Percentiles rank a stretch among this genome's conserved stretches.
Evolutionary conservation across 2,113 vertebrate genomes (phyloP).

Genomic region (Aplodontia rufa): DNA sequence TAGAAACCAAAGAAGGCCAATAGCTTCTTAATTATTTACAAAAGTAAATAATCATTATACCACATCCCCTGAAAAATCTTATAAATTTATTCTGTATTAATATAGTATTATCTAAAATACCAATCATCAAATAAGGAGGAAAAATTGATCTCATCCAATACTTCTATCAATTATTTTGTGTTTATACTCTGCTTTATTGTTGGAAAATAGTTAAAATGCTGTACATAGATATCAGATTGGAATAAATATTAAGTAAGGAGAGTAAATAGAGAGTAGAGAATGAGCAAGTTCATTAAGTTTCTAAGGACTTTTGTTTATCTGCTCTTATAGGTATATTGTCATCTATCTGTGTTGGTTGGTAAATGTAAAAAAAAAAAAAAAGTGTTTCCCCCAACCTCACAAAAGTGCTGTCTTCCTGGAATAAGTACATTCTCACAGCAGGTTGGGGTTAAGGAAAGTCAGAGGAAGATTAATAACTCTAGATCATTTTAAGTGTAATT

Average conservation of each 20-base stretch:
- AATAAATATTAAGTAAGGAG: neutral
- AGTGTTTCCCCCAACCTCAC: neutral
- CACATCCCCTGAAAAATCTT: neutral
- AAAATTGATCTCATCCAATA: neutral
- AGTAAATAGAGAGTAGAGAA: neutral
- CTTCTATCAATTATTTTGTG: neutral
- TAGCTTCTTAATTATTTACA: neutral
- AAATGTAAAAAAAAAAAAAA: neutral
- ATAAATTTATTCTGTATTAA: neutral
- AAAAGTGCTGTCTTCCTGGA: neutral
- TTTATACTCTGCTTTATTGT: neutral
- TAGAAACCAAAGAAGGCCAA: neutral
- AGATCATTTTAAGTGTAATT: constrained; percentile 63
- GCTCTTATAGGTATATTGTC: neutral
- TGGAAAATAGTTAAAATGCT: neutral
- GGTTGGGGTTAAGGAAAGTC: neutral
- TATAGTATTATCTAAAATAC: neutral
- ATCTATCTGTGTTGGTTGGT: neutral
- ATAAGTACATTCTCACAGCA: neutral
- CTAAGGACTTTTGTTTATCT: neutral
- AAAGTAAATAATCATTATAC: neutral
- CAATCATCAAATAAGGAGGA: neutral
- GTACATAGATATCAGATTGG: neutral
- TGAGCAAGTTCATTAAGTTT: neutral
- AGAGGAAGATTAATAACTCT: constrained; percentile 54